Base-by-base conservation (phyloP, 1,140 invertebrate species). In the Megalonaias nervosa region DNA sequence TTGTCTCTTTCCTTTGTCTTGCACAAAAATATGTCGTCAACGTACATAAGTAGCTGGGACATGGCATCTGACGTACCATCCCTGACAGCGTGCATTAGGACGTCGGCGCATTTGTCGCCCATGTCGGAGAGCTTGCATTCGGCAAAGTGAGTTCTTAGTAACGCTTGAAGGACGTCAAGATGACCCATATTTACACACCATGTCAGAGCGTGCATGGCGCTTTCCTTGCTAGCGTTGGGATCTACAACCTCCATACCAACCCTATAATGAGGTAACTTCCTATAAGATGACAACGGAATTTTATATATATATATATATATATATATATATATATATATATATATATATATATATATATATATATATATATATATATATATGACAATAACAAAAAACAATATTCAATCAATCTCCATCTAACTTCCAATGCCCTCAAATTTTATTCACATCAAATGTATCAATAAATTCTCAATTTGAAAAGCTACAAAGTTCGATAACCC, bases 101-200 rank as follows among this genome's bases (percentile, higher is more conserved):
- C 21, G 38, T 67, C 66, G 17, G 19, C 38, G 21, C 31, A 38
- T 26, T 67, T 19, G n/a, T 67, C 21, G n/a, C 48, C 15, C 15
- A 38, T 19, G 12, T 56, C 26, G 15, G 67, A 15, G 26, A 56
- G 61, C 19, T 65, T 73, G 21, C 64, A 61, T 13, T 16, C 19
- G 26, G 48, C 16, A 16, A 21, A 55, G 19, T 62, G 66, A 5
- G 48, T 16, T 19, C 56, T 38, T 19, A 75, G n/a, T 19, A 69
- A 48, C 59, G 21, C 64, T n/a, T 67, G 15, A 17, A 75, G 38
- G 38, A 67, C 67, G 12, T 9, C 12, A 17, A 48, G 48, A 19
- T 75, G 58, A 1, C 19, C 67, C 55, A 69, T 61, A 15, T 67
- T 67, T 60, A 59, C n/a, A 16, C 67, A 68, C 74, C 74, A 75